Base-by-base conservation (phyloP, 64 coral and sea anemone genomes). In the Montipora capricornis region DNA sequence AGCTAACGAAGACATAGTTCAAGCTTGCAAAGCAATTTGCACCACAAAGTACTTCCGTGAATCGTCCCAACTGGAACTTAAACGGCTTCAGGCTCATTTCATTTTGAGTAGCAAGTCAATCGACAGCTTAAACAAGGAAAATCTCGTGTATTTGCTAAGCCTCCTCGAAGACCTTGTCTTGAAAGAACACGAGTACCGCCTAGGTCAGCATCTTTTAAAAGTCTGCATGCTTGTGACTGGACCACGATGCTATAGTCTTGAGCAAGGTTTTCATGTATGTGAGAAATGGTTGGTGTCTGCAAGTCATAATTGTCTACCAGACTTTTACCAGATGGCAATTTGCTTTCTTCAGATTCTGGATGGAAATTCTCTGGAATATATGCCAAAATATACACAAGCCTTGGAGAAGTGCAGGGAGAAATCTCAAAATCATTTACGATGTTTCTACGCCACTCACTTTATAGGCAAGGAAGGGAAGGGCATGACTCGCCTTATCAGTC, bases 241-340 rank as follows among this genome's bases (percentile, higher is more conserved):
- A 20, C 85, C 85, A 58, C 68, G 70, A 70, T 13, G 78, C 16
- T 95, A 93, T 44, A 95, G 49, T 3, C 57, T 98, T 5, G 67
- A 95, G 2, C 89, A 93, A 89, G 93, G 93, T 44, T 20, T 94
- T 4, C 12, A 1, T 49, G 64, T 95, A 10, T 89, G 86, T 50
- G 78, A 84, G 47, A 93, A 79, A 19, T 98, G 96, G 96, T 68
- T 89, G 3, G 64, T 24, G 1, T 20, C 66, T 49, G 44, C 86
- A 44, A 2, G 20, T 12, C 76, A 94, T 57, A 79, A 92, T 12
- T 67, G 71, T 12, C 37, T 92, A 5, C 93, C 89, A 8, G 70
- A 92, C 49, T 95, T 92, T 75, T 98, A 95, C 79, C 69, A 91
- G 10, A 94, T 98, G 93, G 80, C 75, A 4, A 95, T 98, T 22